Evolutionary conservation across 2,888 invertebrate species (phyloP).

Genomic region (Eulithis testata): DNA sequence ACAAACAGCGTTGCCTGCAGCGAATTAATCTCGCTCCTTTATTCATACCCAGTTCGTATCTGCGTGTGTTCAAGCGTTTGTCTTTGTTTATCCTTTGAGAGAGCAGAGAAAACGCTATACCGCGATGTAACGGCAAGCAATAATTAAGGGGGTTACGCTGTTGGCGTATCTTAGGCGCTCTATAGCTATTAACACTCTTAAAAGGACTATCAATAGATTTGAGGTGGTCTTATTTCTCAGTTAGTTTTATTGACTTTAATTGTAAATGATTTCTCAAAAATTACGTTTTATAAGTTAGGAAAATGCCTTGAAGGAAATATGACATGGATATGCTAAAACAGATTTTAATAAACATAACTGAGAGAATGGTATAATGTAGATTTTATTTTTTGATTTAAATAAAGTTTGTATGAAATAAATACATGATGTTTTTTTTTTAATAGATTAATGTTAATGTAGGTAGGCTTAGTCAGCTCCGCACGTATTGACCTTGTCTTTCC

Average conservation of each 20-base stretch:
- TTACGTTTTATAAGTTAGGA: slow-evolving; percentile 38
- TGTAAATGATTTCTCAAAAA: slow-evolving; percentile 26
- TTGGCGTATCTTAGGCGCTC: background rate
- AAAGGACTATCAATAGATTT: slow-evolving; percentile 7
- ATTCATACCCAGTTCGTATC: no score
- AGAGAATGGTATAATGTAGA: slow-evolving; percentile 81
- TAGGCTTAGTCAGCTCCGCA: background rate
- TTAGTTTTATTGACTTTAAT: slow-evolving; percentile 17
- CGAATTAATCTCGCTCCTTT: no score
- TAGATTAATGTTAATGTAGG: background rate
- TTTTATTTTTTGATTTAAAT: slow-evolving; percentile 85
- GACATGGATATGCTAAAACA: slow-evolving; percentile 69
- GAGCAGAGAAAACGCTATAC: no score
- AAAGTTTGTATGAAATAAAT: slow-evolving; percentile 81
- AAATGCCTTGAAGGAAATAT: slow-evolving; percentile 37
- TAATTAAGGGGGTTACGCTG: no score
- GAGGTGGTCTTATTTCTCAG: slow-evolving; percentile 4
- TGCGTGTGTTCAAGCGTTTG: no score
- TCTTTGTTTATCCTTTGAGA: no score
- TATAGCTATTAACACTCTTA: slow-evolving; percentile 15
- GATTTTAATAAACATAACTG: slow-evolving; percentile 75
- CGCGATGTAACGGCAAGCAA: no score
- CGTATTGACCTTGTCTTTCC: no score
- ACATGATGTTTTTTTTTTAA: slow-evolving; percentile 17
- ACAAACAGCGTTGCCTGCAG: no score